Conservation (phyloP, 2,797 vertebrate genomes). For the Pterois miles region DNA sequence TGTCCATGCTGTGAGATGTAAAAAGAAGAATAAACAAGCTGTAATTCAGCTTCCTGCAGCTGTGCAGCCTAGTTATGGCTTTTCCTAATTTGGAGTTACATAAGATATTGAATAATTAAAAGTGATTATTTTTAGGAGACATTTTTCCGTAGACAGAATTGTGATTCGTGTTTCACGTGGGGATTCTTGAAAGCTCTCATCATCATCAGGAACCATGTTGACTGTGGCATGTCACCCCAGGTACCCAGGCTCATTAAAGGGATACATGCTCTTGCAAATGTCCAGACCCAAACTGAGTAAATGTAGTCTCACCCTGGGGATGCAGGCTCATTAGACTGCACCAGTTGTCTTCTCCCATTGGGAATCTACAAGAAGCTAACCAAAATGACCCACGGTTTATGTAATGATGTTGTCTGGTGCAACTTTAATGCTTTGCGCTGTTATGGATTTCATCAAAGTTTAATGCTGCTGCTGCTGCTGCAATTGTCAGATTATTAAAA, state of each 20-base stretch:
- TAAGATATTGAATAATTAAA: slow-evolving; percentile 58
- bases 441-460: slow-evolving; percentile 43
- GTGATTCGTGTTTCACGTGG: slow-evolving; percentile 4
- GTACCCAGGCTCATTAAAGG: slow-evolving; percentile 43
- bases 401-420: slow-evolving; percentile 22
- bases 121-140: slow-evolving; percentile 44
- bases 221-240: slow-evolving; percentile 17
- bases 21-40: slow-evolving; percentile 30
- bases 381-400: slow-evolving; percentile 30
- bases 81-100: slow-evolving; percentile 16
- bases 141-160: neutral
- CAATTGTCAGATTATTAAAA: slow-evolving; percentile 9
- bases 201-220: slow-evolving; percentile 7
- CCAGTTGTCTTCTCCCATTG: slow-evolving; percentile 18
- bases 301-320: slow-evolving; percentile 13
- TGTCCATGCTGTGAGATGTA: slow-evolving; percentile 11
- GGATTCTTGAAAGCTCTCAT: slow-evolving; percentile 19
- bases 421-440: slow-evolving; percentile 38
- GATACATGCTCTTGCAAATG: neutral
- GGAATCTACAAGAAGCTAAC: slow-evolving; percentile 2
- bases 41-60: neutral
- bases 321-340: slow-evolving; percentile 37
- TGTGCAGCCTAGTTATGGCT: slow-evolving; percentile 15
- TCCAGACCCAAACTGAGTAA: slow-evolving; percentile 26
- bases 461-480: slow-evolving; percentile 28